Evolutionary conservation across 2,888 invertebrate species (phyloP).

Genomic region (Drosophila kuntzei): DNA sequence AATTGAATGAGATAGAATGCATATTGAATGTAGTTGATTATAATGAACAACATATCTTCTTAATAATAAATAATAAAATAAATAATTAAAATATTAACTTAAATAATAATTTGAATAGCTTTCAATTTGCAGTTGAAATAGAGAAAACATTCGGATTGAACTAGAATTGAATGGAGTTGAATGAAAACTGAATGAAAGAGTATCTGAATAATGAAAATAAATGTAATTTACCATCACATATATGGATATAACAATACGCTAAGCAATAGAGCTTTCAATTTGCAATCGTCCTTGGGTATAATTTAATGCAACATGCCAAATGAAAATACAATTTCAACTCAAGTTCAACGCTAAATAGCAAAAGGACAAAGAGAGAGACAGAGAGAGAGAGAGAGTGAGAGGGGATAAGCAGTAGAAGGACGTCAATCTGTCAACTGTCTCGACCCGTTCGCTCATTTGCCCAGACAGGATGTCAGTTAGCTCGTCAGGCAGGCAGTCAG

Average conservation of each 20-base stretch:
- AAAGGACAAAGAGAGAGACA: constrained; percentile 15
- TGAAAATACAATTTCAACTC: constrained; percentile 59
- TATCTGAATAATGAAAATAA: not conserved
- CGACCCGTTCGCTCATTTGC: constrained; percentile 80
- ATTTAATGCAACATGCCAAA: constrained; percentile 80
- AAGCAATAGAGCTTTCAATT: constrained; percentile 7
- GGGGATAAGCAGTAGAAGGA: constrained; percentile 42
- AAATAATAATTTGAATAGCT: no score
- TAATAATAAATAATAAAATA: no score
- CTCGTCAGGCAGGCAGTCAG: constrained; percentile 41
- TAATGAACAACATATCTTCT: no score
- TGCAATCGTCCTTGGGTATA: constrained; percentile 70
- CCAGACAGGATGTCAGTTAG: constrained; percentile 76
- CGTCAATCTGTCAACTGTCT: constrained; percentile 78
- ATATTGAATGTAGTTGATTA: no score
- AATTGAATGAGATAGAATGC: no score
- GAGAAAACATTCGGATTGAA: not conserved
- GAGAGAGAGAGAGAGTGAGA: constrained; percentile 14
- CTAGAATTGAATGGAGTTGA: not conserved
- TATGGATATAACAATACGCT: not conserved
- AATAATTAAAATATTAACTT: no score
- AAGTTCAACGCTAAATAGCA: constrained; percentile 59
- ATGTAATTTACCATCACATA: not conserved
- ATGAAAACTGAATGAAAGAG: not conserved
- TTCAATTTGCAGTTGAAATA: not conserved